Evolutionary conservation across 2,797 vertebrate species (phyloP), one percentile per base, ranked within the genome.

Genomic region (Sternarchorhynchus goeldii): DNA sequence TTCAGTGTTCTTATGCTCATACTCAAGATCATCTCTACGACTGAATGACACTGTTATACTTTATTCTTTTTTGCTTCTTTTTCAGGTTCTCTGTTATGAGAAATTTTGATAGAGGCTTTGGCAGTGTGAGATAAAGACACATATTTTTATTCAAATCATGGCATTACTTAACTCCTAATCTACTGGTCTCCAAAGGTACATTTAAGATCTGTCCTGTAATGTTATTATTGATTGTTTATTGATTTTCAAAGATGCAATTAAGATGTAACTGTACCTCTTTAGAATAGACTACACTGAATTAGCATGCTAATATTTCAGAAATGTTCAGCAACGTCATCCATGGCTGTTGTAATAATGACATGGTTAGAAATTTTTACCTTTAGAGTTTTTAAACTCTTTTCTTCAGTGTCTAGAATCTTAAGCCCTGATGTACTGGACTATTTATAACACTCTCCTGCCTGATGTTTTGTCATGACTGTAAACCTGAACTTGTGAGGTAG

Each of bases 11-110:
- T 72, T 73, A 1, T 76, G 39, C 5, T 79, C 77, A 59, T 3
- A 59, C 41, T 76, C 74, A 59, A 76, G 79, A 77, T 81, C 68
- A 39, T 76, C 79, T 53, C 25, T 74, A 29, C 57, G 68, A 53
- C 36, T 76, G 68, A 73, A 81, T 25, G 25, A 25, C 1, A 0
- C 25, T 25, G 1, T 25, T 25, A 25, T 25, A 39, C 36, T 39
- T 39, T 7, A 39, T 39, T 39, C 41, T 45, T 6, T 45, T 45
- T 45, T 0, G 41, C 7, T 45, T 7, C 41, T 45, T 10, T 45
- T 45, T 45, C 41, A 45, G 41, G 41, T 45, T 45, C 41, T 7
- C 6, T 8, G 10, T 45, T 45, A 7, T 25, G 25, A 45, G 41
- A 45, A 10, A 45, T 10, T 45, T 45, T 8, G 8, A 45, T 45